Conservation (phyloP, 1,140 invertebrate genomes). For the Drosophila truncata region DNA sequence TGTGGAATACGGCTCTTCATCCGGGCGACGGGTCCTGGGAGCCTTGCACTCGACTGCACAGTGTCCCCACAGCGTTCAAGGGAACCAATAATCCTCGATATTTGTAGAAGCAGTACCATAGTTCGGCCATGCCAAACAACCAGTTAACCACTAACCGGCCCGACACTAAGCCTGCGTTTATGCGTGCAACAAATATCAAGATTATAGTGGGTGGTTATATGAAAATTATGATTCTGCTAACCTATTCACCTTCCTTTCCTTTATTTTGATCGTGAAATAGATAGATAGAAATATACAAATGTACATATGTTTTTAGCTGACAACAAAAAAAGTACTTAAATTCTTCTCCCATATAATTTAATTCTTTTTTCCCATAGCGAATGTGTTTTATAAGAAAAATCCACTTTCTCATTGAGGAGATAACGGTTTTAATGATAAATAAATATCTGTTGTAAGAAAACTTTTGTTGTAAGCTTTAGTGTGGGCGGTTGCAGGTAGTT, state of each 20-base stretch:
- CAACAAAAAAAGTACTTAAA: no score
- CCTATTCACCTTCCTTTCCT: no score
- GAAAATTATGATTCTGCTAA: neutral
- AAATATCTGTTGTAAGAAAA: neutral
- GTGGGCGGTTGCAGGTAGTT: neutral
- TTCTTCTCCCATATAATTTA: no score
- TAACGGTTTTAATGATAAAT: neutral
- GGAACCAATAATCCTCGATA: slow-evolving; percentile 5
- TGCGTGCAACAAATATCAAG: neutral
- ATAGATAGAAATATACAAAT: no score
- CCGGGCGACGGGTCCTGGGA: slow-evolving; percentile 5
- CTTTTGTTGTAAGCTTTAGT: neutral
- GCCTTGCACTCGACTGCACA: slow-evolving; percentile 3
- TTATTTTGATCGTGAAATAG: no score
- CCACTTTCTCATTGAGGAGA: no score
- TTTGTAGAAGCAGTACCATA: slow-evolving; percentile 2
- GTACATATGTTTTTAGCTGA: no score
- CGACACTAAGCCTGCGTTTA: slow-evolving; percentile 32
- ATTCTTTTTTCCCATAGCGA: no score
- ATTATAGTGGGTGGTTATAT: no score
- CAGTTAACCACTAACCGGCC: slow-evolving; percentile 30
- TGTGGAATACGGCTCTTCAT: neutral
- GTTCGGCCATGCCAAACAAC: neutral
- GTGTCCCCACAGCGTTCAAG: neutral
- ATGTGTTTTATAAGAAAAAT: no score